Base-by-base conservation (phyloP, 2,888 invertebrate genomes). In the Clivina fossor region DNA sequence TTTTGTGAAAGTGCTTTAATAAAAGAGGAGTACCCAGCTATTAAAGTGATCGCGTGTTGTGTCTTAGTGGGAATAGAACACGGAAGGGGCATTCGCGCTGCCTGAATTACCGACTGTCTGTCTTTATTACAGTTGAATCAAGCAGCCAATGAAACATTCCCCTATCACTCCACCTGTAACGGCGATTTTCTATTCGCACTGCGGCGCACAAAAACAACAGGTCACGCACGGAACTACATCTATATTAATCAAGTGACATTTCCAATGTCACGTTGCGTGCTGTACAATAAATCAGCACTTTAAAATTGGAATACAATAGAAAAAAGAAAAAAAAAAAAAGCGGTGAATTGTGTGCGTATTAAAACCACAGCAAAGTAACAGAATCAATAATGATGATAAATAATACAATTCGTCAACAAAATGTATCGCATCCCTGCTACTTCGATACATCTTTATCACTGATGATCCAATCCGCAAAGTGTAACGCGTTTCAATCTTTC, bases 301-400 rank as follows among this genome's bases (percentile, higher is more conserved):
- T 2, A 8, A 35, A n/a, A 2, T 30, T 30, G 8, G 15, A 5
- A 15, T 35, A 5, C 3, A 35, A 35, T 2, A 13, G 5, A n/a
- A 35, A 35, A 2, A 13, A 24, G 4, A n/a, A n/a, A n/a, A n/a
- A n/a, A n/a, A n/a, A n/a, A n/a, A n/a, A n/a, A n/a, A n/a, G n/a
- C n/a, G n/a, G n/a, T n/a, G n/a, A n/a, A n/a, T n/a, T n/a, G n/a
- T n/a, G n/a, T n/a, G n/a, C n/a, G n/a, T n/a, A n/a, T n/a, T n/a
- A n/a, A n/a, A n/a, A n/a, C n/a, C n/a, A n/a, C n/a, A n/a, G n/a
- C n/a, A n/a, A n/a, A n/a, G n/a, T n/a, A n/a, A n/a, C n/a, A n/a
- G n/a, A n/a, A n/a, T n/a, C n/a, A n/a, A n/a, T 51, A 51, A 51
- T 33, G 51, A 51, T 43, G 51, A 51, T 51, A 35, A 53, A 53